These are phyloP conservation scores for Coelopa frigida DNA, from an alignment of 1,140 invertebrate species.

Conservation along the genomic window DNA sequence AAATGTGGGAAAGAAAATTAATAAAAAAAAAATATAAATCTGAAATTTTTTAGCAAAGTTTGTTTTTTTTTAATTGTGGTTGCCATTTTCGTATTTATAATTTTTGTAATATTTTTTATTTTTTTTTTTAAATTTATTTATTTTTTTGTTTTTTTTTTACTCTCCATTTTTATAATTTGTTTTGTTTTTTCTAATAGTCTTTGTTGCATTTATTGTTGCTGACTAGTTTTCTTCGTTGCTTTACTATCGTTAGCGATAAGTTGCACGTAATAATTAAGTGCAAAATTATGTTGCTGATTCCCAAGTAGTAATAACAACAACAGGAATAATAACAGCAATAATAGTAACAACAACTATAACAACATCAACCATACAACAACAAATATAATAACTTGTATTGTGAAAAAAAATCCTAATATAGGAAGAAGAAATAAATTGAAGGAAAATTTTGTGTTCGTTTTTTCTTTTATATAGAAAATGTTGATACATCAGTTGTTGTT, in stretches of 20 bases:
- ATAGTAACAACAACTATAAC: not conserved
- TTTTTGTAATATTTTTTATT: not conserved
- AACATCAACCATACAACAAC: not conserved
- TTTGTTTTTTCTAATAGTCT: not conserved
- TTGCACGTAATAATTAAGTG: not conserved
- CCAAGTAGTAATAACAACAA: not conserved
- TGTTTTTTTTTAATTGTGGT: not conserved
- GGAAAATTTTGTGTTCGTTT: too few species aligned
- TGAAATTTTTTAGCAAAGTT: not conserved
- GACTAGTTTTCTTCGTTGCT: not conserved
- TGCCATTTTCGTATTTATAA: slow-evolving; percentile 1
- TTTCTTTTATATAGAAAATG: too few species aligned
- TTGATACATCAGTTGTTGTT: too few species aligned
- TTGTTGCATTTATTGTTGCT: slow-evolving; percentile 2
- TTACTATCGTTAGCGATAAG: slow-evolving; percentile 2
- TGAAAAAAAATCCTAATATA: not conserved
- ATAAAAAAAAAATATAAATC: too few species aligned
- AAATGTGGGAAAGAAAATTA: too few species aligned
- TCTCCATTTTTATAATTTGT: not conserved
- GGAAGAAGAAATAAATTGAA: too few species aligned
- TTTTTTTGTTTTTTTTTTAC: not conserved
- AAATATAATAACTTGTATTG: not conserved
- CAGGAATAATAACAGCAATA: not conserved
- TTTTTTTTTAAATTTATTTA: not conserved
- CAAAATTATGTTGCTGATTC: not conserved